phyloP scores from a whole-genome alignment of 2,888 invertebrate species.

The Pycnomerus fuliginosus region DNA sequence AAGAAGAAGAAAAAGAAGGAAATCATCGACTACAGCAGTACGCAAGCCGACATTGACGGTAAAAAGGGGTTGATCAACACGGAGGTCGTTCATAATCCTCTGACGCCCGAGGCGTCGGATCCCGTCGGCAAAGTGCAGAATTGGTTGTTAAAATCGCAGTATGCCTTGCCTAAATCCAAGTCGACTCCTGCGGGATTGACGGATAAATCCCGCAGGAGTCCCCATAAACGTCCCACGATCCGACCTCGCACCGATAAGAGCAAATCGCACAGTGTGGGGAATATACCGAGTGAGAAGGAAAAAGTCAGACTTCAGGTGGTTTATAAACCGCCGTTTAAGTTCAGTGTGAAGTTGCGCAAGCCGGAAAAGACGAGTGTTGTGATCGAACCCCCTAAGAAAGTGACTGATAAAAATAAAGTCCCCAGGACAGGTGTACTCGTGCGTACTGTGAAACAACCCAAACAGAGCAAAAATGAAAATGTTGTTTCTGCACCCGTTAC shows the following conservation, averaged over 20 bases:
- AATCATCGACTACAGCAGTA: conserved; percentile 76
- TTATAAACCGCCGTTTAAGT: conserved; percentile 85
- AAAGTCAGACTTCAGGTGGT: conserved; percentile 81
- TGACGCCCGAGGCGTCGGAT: conserved; percentile 54
- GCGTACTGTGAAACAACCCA: conserved; percentile 45
- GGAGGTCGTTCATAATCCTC: conserved; percentile 53
- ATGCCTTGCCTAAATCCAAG: conserved; percentile 75
- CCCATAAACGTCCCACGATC: conserved; percentile 51
- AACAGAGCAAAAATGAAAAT: conserved; percentile 17
- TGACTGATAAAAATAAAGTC: conserved; percentile 30
- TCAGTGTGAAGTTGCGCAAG: conserved; percentile 76
- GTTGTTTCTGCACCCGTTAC: conserved; percentile 41
- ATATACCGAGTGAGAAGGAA: conserved; percentile 60
- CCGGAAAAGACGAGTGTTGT: conserved; percentile 67
- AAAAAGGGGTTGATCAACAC: conserved; percentile 54
- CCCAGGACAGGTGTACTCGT: conserved; percentile 56
- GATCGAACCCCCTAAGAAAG: conserved; percentile 60
- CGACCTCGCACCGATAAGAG: conserved; percentile 59
- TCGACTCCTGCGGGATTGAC: conserved; percentile 77
- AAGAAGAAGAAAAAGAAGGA: conserved; percentile 68
- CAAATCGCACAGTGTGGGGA: conserved; percentile 66
- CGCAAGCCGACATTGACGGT: conserved; percentile 59
- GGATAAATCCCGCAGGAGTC: conserved; percentile 58
- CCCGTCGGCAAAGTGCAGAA: conserved; percentile 79
- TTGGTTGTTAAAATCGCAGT: conserved; percentile 77